Evolutionary conservation across 1,140 invertebrate species (phyloP).

Genomic region (Geopemphigus sp.): DNA sequence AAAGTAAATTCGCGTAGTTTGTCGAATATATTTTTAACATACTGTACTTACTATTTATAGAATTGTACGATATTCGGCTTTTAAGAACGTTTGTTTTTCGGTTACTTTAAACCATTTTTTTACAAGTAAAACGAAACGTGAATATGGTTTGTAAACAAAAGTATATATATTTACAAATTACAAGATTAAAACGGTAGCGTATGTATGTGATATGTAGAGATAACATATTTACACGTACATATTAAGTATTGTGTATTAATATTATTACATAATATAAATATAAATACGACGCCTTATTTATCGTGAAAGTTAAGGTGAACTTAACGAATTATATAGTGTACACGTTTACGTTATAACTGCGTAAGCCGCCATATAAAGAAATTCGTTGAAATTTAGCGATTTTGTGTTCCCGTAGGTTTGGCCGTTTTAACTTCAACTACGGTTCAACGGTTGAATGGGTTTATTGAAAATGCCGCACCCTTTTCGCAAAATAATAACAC

Average conservation of each 20-base stretch:
- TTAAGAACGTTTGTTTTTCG: no score
- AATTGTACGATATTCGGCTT: no score
- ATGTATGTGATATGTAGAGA: no score
- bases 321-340: not conserved
- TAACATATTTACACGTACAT: no score
- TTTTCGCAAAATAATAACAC: constrained; percentile 28
- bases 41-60: no score
- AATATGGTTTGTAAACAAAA: not conserved
- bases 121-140: not conserved
- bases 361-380: not conserved
- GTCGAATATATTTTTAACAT: no score
- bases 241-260: no score
- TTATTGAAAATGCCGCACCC: constrained; percentile 33
- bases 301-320: no score
- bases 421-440: constrained; percentile 23
- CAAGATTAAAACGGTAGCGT: no score
- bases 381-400: not conserved
- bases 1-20: no score
- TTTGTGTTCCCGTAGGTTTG: not conserved
- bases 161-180: not conserved
- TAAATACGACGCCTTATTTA: no score
- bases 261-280: no score
- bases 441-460: constrained; percentile 37
- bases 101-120: not conserved
- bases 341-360: not conserved